Evolutionary conservation across 2,888 invertebrate species (phyloP), one percentile per base, ranked within the genome.

Genomic region (Acleris sparsana): DNA sequence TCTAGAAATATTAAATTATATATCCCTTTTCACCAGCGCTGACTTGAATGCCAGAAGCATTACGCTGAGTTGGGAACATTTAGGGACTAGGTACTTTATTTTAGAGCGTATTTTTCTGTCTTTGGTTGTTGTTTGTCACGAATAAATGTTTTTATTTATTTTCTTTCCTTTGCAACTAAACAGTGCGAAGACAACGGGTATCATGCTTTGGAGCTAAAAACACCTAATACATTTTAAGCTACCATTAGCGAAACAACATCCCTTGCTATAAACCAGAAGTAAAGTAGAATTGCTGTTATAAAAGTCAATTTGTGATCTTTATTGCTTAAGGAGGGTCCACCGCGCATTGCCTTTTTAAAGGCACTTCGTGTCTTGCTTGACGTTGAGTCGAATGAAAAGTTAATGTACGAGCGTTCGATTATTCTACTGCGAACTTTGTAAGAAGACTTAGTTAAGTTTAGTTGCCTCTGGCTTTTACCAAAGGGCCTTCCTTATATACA

Each of bases 291-390:
- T 46, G 49, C 60, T 55, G 43, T 44, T 60, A 43, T 65, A 65
- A 65, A 65, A 55, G 60, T 60, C 55, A 60, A 59, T 65, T 60
- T 60, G 64, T 51, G 55, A 51, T 39, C 39, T 65, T 65, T 65
- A 55, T 49, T 25, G 43, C 43, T 55, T 55, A 55, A 65, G 53
- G n/a, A 60, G 39, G 22, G 39, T 20, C 46, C 44, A 44, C 44
- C 46, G 46, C n/a, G 46, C 46, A 46, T 46, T 46, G n/a, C 6
- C 16, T 6, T 46, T 16, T 46, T n/a, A 46, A 46, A 17, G n/a
- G 46, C n/a, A 17, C 17, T 46, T 6, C 6, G 46, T 17, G 17
- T 17, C n/a, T n/a, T n/a, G n/a, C n/a, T n/a, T n/a, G n/a, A 46
- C n/a, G 39, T 13, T 39, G 3, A 33, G 33, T 33, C 9, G 2